phyloP scores from a whole-genome alignment of 2,888 invertebrate species.

The Scaeva pyrastri region DNA sequence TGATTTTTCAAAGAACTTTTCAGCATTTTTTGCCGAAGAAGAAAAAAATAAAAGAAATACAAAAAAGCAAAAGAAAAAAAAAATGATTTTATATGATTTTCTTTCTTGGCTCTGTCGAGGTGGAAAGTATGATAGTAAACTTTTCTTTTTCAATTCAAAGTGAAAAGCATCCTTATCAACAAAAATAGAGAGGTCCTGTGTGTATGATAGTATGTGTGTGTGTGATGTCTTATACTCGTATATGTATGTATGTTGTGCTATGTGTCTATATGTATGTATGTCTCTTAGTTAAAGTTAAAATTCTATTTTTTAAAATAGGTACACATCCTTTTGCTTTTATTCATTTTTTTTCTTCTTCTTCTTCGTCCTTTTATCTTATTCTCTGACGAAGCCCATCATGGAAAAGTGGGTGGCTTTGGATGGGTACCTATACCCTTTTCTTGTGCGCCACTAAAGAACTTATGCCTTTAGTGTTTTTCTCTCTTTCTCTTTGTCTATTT shows the following conservation, averaged over 20 bases:
- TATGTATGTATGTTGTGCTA: not conserved
- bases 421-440: not conserved
- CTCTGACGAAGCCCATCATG: not conserved
- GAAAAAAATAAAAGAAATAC: too few relatives aligned
- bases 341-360: not conserved
- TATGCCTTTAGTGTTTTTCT: not conserved
- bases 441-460: not conserved
- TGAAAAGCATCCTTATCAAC: constrained; percentile 61
- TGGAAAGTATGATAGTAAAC: constrained; percentile 46
- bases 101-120: constrained; percentile 21
- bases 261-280: not conserved
- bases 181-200: constrained; percentile 30
- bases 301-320: constrained; percentile 49
- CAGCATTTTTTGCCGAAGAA: not conserved
- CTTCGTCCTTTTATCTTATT: constrained; percentile 24
- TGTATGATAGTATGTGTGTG: too few relatives aligned
- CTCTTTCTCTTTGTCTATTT: constrained; percentile 44
- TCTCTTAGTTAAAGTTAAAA: constrained; percentile 65
- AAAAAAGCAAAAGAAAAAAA: not conserved
- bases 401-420: not conserved
- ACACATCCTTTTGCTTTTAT: constrained; percentile 34
- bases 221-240: not conserved
- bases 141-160: constrained; percentile 37
- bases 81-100: constrained; percentile 34
- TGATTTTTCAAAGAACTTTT: constrained; percentile 30